phyloP scores from a whole-genome alignment of 2,888 invertebrate genomes.

The Andrena chrysosceles region DNA sequence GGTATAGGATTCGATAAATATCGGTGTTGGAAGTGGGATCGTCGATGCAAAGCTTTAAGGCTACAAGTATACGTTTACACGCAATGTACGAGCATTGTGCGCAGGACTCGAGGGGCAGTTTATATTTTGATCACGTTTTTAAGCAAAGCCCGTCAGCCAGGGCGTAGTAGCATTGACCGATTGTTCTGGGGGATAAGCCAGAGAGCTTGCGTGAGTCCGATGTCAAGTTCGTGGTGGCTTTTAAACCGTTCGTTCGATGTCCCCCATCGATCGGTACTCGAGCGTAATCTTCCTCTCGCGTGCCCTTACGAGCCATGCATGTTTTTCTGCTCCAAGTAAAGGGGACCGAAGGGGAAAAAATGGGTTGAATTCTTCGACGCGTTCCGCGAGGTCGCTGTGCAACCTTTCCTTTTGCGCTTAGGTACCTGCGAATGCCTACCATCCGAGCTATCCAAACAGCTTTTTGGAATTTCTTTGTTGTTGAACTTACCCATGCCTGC shows the following conservation, averaged over 20 bases:
- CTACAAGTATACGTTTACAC: not conserved
- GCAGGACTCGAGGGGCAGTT: not conserved
- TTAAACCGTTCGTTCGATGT: constrained; percentile 62
- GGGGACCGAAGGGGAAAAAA: constrained; percentile 2
- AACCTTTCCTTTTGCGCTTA: not conserved
- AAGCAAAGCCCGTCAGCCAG: constrained; percentile 29
- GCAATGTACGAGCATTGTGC: not conserved
- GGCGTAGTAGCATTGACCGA: constrained; percentile 65
- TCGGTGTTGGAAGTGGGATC: not conserved
- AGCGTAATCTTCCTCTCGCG: constrained; percentile 57
- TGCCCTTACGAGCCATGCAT: constrained; percentile 29
- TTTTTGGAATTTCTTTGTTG: not conserved
- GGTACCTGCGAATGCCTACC: not conserved
- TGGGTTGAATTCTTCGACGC: not conserved
- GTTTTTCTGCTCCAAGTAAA: constrained; percentile 36
- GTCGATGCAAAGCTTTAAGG: not conserved
- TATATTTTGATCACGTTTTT: constrained; percentile 30
- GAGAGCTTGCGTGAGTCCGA: constrained; percentile 51
- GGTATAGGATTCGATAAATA: not conserved
- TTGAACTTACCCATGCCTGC: not conserved
- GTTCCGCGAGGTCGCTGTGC: not conserved
- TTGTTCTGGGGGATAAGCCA: constrained; percentile 55
- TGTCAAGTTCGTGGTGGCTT: constrained; percentile 70
- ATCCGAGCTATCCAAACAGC: not conserved
- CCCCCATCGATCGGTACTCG: constrained; percentile 60